Percentiles rank a stretch among this genome's conserved stretches.
Conservation (phyloP, 2,797 vertebrate species). For the Chrysocyon brachyurus region DNA sequence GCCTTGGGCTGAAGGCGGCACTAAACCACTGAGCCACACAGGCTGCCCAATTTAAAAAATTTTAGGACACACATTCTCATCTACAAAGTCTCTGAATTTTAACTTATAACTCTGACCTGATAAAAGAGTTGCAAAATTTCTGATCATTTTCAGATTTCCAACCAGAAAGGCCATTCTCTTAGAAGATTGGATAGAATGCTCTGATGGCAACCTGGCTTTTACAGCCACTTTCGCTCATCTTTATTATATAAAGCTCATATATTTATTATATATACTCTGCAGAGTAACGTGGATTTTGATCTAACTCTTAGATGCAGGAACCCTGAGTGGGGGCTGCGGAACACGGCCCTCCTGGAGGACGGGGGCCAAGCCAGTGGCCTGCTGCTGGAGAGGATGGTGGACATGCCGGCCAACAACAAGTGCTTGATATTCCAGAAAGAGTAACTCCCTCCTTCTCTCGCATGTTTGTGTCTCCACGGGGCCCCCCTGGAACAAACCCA, state of each 20-base stretch:
- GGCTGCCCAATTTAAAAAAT: neutral
- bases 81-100: neutral
- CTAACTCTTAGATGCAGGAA: slow-evolving; percentile 93
- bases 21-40: too few species aligned
- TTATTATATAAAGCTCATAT: neutral
- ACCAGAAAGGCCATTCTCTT: neutral
- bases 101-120: neutral
- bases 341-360: slow-evolving; percentile 90
- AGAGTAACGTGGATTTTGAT: slow-evolving; percentile 97
- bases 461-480: neutral
- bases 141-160: slow-evolving; percentile 18
- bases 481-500: neutral
- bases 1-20: too few species aligned
- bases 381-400: slow-evolving; percentile 94
- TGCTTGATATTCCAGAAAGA: slow-evolving; percentile 95
- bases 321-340: slow-evolving; percentile 95
- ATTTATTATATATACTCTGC: slow-evolving; percentile 86
- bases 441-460: neutral
- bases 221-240: neutral
- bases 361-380: slow-evolving; percentile 91
- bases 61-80: neutral
- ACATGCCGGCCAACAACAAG: slow-evolving; percentile 98
- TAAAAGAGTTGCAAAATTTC: neutral
- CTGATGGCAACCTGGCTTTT: neutral
- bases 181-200: neutral